phyloP scores from a whole-genome alignment of 35 echinoderm and acorn worm species.

The Acanthaster planci region DNA sequence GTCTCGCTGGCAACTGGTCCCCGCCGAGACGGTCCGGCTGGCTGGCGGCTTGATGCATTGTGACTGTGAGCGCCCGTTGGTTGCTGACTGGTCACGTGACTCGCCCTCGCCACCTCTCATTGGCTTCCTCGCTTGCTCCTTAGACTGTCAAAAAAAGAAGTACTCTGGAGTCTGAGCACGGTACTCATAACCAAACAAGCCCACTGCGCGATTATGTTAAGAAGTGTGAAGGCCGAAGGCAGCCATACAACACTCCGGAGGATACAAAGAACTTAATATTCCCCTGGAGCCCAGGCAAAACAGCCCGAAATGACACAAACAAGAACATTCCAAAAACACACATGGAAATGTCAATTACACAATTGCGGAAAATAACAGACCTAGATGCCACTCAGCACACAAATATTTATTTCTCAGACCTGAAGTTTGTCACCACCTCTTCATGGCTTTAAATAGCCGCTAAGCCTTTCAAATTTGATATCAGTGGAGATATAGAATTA shows the following conservation, averaged over 20 bases:
- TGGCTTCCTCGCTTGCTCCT: conserved; percentile 3
- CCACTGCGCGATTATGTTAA: too few relatives aligned
- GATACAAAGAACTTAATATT: conserved; percentile 17
- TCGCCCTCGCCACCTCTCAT: background rate
- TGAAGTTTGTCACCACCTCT: background rate
- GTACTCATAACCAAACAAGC: too few relatives aligned
- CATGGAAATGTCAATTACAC: conserved; percentile 17
- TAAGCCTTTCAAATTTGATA: too few relatives aligned
- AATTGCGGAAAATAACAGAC: background rate
- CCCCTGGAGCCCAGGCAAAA: background rate
- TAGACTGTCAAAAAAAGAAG: background rate
- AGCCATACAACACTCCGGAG: too few relatives aligned
- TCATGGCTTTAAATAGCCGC: too few relatives aligned
- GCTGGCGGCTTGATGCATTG: background rate
- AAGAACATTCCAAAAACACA: conserved; percentile 10
- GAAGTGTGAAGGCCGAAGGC: too few relatives aligned
- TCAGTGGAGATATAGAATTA: too few relatives aligned
- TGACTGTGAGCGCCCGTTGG: background rate
- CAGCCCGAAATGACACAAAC: background rate
- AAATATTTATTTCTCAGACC: conserved; percentile 17
- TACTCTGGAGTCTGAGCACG: too few relatives aligned
- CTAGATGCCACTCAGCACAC: background rate
- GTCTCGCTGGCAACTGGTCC: background rate
- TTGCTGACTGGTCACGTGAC: background rate
- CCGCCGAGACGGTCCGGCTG: conserved; percentile 20